Evolutionary conservation across 2,888 invertebrate genomes (phyloP).

Genomic region (Acanthococcus lagerstroemiae): DNA sequence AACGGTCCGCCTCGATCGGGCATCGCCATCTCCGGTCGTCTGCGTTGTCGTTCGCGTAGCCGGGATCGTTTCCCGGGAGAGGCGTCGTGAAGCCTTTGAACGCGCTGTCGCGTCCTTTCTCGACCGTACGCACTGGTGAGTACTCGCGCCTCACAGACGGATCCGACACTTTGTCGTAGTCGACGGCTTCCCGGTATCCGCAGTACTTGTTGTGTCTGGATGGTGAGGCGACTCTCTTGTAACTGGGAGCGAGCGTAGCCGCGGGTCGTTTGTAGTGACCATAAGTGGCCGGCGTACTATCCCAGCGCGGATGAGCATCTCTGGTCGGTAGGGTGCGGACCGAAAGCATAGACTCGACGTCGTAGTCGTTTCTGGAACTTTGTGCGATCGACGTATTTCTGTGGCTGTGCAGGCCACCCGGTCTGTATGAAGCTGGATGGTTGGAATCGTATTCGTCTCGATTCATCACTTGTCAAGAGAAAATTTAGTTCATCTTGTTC

Average conservation of each 20-base stretch:
- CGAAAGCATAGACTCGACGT: not conserved
- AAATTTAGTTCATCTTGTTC: no score
- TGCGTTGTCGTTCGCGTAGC: not conserved
- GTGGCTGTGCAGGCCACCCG: not conserved
- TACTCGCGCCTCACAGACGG: not conserved
- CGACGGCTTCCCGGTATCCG: not conserved
- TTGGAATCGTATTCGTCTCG: not conserved
- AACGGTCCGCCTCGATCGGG: not conserved
- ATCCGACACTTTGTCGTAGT: not conserved
- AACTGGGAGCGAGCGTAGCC: not conserved
- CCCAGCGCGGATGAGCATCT: not conserved
- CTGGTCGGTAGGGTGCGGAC: not conserved
- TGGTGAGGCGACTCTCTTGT: not conserved
- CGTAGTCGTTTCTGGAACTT: not conserved
- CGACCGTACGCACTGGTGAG: not conserved
- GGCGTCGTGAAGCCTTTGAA: constrained; percentile 2
- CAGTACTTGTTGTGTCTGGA: not conserved
- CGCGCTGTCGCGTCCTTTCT: not conserved
- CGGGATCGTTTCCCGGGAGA: not conserved
- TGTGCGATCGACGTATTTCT: not conserved
- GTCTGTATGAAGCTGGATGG: not conserved
- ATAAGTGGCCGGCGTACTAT: not conserved
- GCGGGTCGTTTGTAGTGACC: not conserved
- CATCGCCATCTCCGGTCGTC: not conserved
- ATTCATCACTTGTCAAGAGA: no score